A percentile compares a stretch with the other conserved stretches of the same genome.
These are phyloP conservation scores for Candoia aspera DNA, from an alignment of 2,113 vertebrate species.

Conservation along the genomic window DNA sequence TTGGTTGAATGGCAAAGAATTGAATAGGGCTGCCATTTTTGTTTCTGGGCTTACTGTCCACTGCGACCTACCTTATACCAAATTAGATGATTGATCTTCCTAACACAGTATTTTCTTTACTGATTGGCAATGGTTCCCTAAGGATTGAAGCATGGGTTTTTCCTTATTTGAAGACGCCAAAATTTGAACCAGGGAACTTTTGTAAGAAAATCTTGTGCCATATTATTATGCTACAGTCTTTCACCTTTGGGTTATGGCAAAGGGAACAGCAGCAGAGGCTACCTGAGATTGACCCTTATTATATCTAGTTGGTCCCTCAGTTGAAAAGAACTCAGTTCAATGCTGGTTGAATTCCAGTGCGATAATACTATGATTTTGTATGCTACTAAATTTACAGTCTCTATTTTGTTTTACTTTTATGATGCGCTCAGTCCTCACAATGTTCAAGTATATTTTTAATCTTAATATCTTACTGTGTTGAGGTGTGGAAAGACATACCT, in stretches of 20 bases:
- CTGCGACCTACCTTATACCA: neutral
- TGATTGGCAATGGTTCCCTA: neutral
- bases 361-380: slow-evolving; percentile 52
- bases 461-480: slow-evolving; percentile 32
- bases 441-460: slow-evolving; percentile 57
- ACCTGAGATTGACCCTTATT: neutral
- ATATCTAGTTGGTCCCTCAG: neutral
- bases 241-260: neutral
- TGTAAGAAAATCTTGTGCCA: neutral
- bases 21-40: neutral
- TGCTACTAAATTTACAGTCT: slow-evolving; percentile 17
- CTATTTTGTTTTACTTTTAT: slow-evolving; percentile 34
- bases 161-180: neutral
- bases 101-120: neutral
- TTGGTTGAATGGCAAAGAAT: neutral
- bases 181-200: neutral
- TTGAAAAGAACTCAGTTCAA: slow-evolving; percentile 18
- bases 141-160: neutral
- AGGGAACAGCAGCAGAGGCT: neutral
- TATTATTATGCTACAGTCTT: neutral
- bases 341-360: slow-evolving; percentile 43
- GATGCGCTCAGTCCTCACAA: slow-evolving; percentile 52
- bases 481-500: slow-evolving; percentile 29
- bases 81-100: neutral
- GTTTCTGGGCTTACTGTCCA: neutral